Evolutionary conservation across 1,140 invertebrate species (phyloP), one percentile per base, ranked within the genome.

Genomic region (Glossosoma conforme): DNA sequence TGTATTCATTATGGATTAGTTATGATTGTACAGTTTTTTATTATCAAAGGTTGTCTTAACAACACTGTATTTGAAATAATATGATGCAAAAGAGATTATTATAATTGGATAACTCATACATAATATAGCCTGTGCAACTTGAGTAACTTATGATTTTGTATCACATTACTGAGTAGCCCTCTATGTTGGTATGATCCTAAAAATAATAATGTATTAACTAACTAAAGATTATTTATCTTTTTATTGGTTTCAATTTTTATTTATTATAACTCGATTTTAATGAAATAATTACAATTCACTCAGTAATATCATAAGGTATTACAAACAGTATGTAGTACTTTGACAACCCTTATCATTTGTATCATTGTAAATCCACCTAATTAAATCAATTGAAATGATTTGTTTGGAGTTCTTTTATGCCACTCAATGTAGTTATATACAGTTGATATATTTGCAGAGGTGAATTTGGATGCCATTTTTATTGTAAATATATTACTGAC

Each of bases 321-420:
- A 11, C 10, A 18, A 20, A 41, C 20, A 41, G 14, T 41, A 10
- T 18, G 10, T 41, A 41, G 14, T 8, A 18, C 14, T 10, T 13
- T 43, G 21, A 17, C 41, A 43, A 43, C 18, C 21, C 21, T 43
- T 15, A 3, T 22, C 11, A 28, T 43, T 22, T 43, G 13, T 43
- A 15, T 14, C 9, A 21, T 22, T 22, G 13, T 22, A 43, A 8
- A 21, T 8, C 19, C 17, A 17, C 13, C 15, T 40, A 40, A 43
- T 43, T 43, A 22, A 43, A 22, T 43, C 13, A 43, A 43, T 22
- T 22, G 19, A 21, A 22, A 43, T 43, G 19, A 43, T 24, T 43
- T 21, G 21, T 43, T 43, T 43, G 18, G n/a, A 28, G 18, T 13
- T 28, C 13, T 14, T 43, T 43, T 11, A 43, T 11, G 41, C 18